Percentiles rank a stretch among this genome's conserved stretches.
These are phyloP conservation scores for Drosophila obscura DNA, from an alignment of 1,140 invertebrate species.

Conservation along the genomic window DNA sequence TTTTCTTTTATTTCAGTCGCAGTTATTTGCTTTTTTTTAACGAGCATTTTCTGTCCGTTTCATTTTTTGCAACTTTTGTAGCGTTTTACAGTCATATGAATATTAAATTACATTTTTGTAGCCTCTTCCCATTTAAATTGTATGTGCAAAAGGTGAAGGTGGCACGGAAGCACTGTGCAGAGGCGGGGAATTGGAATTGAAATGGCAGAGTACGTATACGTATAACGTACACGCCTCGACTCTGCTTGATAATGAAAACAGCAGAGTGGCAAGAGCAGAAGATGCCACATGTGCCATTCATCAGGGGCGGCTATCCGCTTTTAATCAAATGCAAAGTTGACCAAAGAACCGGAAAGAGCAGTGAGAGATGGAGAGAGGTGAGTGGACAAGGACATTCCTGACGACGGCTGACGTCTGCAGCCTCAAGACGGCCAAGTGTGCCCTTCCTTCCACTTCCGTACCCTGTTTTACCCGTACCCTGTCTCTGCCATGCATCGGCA, in stretches of 20 bases:
- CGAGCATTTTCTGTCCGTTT: slow-evolving; percentile 48
- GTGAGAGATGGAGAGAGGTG: background rate
- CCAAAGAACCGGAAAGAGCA: slow-evolving; percentile 10
- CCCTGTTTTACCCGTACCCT: background rate
- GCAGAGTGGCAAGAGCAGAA: slow-evolving; percentile 9
- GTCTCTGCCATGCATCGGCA: slow-evolving; percentile 29
- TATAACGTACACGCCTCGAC: slow-evolving; percentile 18
- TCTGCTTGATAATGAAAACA: slow-evolving; percentile 24
- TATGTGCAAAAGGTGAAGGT: slow-evolving; percentile 27
- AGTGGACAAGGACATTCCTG: slow-evolving; percentile 14
- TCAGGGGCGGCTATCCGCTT: slow-evolving; percentile 59
- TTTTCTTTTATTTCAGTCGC: slow-evolving; percentile 25
- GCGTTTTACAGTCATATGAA: slow-evolving; percentile 62
- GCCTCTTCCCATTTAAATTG: slow-evolving; percentile 19
- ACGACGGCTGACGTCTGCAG: slow-evolving; percentile 62
- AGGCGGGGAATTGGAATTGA: slow-evolving; percentile 4
- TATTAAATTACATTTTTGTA: slow-evolving; percentile 60
- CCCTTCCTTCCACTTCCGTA: slow-evolving; percentile 9
- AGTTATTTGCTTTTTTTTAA: slow-evolving; percentile 32
- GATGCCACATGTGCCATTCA: slow-evolving; percentile 55
- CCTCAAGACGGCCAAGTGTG: slow-evolving; percentile 72
- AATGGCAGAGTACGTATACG: slow-evolving; percentile 21
- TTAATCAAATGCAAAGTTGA: slow-evolving; percentile 77
- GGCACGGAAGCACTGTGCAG: background rate
- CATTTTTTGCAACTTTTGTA: slow-evolving; percentile 54